Percentiles rank a stretch among this genome's conserved stretches.
Conservation (phyloP, 64 coral and sea anemone species). For the Anthopleura sola region DNA sequence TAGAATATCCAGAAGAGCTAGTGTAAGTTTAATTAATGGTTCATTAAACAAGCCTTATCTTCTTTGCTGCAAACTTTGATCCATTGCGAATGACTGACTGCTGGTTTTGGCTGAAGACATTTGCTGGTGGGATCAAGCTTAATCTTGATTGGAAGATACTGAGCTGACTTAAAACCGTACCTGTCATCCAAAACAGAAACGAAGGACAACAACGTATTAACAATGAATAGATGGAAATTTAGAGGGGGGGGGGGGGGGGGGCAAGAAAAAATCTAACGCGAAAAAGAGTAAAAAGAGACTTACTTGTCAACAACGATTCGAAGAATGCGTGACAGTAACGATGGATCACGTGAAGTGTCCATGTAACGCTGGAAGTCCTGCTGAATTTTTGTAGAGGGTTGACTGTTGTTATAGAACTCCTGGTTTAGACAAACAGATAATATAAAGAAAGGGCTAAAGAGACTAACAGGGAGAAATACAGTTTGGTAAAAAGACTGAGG, state of each 20-base stretch:
- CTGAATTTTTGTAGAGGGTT: background rate
- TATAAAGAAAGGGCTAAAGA: background rate
- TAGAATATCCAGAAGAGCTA: too few relatives aligned
- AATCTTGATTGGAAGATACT: slow-evolving; percentile 37
- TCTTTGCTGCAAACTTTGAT: slow-evolving; percentile 21
- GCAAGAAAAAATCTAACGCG: background rate
- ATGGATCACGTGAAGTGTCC: background rate
- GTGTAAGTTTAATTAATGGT: background rate
- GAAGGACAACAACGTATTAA: background rate
- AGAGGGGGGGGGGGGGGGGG: too few relatives aligned
- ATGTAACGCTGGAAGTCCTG: background rate
- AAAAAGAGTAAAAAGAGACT: background rate
- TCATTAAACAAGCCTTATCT: slow-evolving; percentile 13
- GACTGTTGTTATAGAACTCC: slow-evolving; percentile 4
- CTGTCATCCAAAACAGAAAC: background rate
- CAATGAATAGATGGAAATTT: too few relatives aligned
- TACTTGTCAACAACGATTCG: background rate
- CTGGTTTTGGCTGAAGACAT: slow-evolving; percentile 24
- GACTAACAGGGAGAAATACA: too few relatives aligned
- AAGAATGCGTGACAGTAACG: background rate
- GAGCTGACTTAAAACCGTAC: slow-evolving; percentile 1
- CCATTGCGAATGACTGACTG: background rate
- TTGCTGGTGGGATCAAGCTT: background rate
- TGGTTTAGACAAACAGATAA: background rate
- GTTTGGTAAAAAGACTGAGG: background rate